Conservation (phyloP, 2,797 vertebrate genomes). For the Gymnodraco acuticeps region DNA sequence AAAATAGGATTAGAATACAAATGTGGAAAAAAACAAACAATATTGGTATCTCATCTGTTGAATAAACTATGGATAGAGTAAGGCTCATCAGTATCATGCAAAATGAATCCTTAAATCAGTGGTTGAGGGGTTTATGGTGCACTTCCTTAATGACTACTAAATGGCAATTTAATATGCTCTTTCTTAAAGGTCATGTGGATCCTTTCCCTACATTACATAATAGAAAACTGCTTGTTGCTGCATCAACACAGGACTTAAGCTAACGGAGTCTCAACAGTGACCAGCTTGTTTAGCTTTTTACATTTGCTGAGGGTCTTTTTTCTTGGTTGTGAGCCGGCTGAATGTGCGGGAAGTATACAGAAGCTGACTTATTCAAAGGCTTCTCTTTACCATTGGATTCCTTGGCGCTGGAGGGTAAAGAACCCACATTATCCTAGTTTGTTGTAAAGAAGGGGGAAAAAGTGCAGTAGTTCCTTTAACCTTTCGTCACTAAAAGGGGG, state of each 20-base stretch:
- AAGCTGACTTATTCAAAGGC: constrained; percentile 73
- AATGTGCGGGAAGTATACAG: constrained; percentile 73
- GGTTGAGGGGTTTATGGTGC: constrained; percentile 1
- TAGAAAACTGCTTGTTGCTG: constrained; percentile 63
- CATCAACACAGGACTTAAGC: constrained; percentile 49
- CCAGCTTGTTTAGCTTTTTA: constrained; percentile 71
- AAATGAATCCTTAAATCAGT: neutral
- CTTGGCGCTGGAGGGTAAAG: constrained; percentile 55
- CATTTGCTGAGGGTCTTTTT: constrained; percentile 66
- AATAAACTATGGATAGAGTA: neutral
- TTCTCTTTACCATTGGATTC: constrained; percentile 62
- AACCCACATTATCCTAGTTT: constrained; percentile 58
- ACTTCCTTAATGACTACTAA: neutral
- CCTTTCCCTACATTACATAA: constrained; percentile 38
- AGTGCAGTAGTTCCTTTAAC: constrained; percentile 10
- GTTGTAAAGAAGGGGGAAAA: constrained; percentile 34
- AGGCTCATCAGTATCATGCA: neutral
- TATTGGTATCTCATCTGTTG: neutral
- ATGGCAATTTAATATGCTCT: neutral
- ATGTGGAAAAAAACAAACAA: neutral
- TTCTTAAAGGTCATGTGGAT: constrained; percentile 10
- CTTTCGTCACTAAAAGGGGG: neutral
- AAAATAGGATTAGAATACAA: too few species aligned
- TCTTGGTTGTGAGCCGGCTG: constrained; percentile 55
- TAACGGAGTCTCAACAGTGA: constrained; percentile 69